Evolutionary conservation across 2,888 invertebrate genomes (phyloP).

Genomic region (Incurvaria masculella): DNA sequence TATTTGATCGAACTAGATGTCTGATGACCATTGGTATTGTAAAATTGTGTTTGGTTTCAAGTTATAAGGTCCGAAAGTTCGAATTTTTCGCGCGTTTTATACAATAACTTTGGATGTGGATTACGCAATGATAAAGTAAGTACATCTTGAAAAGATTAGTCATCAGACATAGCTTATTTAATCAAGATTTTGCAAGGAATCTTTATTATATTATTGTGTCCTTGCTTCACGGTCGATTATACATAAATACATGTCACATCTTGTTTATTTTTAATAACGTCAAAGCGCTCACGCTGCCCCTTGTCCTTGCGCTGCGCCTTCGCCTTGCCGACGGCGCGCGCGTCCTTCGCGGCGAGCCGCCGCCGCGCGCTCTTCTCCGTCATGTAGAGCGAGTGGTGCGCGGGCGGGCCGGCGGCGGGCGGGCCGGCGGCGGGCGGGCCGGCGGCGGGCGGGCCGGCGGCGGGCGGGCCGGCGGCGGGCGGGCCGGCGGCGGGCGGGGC

Average conservation of each 20-base stretch:
- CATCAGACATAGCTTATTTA: too few species aligned
- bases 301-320: conserved; percentile 78
- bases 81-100: too few species aligned
- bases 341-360: conserved; percentile 62
- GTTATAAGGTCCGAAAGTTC: too few species aligned
- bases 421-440: conserved; percentile 16
- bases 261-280: neutral
- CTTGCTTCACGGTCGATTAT: too few species aligned
- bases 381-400: conserved; percentile 66
- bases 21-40: too few species aligned
- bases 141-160: too few species aligned
- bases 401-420: conserved; percentile 39
- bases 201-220: neutral
- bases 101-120: too few species aligned
- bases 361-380: conserved; percentile 77
- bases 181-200: neutral
- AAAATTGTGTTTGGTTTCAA: too few species aligned
- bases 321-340: conserved; percentile 61
- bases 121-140: too few species aligned
- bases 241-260: too few species aligned
- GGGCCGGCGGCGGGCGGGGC: neutral
- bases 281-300: conserved; percentile 33
- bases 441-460: too few species aligned
- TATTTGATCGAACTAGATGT: too few species aligned
- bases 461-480: conserved; percentile 41